phyloP scores from a whole-genome alignment of 1,140 invertebrate genomes.

The Habropoda laboriosa region DNA sequence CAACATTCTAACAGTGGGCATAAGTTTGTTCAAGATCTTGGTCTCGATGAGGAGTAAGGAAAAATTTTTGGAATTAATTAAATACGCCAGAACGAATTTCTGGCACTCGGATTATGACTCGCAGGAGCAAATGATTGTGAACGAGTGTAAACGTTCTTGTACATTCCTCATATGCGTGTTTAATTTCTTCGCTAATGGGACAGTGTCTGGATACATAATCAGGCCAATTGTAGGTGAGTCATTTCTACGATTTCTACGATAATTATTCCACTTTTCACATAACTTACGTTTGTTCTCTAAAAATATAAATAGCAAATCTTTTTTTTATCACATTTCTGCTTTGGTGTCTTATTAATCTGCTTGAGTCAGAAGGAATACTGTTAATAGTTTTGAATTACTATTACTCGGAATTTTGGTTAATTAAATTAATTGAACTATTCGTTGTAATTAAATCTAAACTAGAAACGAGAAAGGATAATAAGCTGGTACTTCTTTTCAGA shows the following conservation, averaged over 20 bases:
- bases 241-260: too few relatives aligned
- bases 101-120: slow-evolving; percentile 51
- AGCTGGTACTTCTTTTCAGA: not conserved
- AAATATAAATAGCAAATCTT: too few relatives aligned
- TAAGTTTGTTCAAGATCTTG: slow-evolving; percentile 43
- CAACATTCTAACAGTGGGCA: slow-evolving; percentile 31
- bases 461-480: not conserved
- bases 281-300: too few relatives aligned
- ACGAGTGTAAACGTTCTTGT: slow-evolving; percentile 24
- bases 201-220: slow-evolving; percentile 44
- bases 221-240: slow-evolving; percentile 53
- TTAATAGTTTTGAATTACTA: too few relatives aligned
- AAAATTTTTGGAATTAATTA: slow-evolving; percentile 34
- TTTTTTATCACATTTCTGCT: too few relatives aligned
- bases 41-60: slow-evolving; percentile 6
- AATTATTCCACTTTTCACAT: too few relatives aligned
- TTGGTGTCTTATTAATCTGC: too few relatives aligned
- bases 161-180: slow-evolving; percentile 51
- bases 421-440: too few relatives aligned
- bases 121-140: slow-evolving; percentile 22
- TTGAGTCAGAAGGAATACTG: too few relatives aligned
- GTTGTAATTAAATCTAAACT: too few relatives aligned
- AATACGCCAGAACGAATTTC: slow-evolving; percentile 48
- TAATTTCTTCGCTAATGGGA: slow-evolving; percentile 35
- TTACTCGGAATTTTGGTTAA: too few relatives aligned